Conservation (phyloP, 2,888 invertebrate genomes). For the Nebria salina region DNA sequence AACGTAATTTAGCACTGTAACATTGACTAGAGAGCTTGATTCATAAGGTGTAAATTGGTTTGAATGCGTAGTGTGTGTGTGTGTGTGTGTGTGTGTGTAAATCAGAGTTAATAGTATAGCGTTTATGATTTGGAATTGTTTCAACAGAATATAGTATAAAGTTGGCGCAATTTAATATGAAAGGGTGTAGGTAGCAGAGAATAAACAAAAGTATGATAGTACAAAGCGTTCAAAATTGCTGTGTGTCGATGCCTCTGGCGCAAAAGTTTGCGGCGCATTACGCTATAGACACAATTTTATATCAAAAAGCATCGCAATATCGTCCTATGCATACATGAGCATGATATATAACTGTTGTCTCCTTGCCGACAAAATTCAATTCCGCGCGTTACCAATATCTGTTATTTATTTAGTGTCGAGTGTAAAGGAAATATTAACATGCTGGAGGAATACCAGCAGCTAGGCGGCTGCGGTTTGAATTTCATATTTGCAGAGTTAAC, state of each 20-base stretch:
- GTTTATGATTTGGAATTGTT: too few species aligned
- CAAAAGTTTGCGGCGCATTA: background rate
- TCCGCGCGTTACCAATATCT: constrained; percentile 50
- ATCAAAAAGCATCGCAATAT: constrained; percentile 50
- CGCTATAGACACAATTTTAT: constrained; percentile 47
- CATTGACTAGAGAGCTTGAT: too few species aligned
- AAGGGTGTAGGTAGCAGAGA: background rate
- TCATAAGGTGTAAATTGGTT: too few species aligned
- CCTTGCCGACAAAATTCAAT: constrained; percentile 50
- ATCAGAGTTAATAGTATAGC: too few species aligned
- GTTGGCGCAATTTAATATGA: constrained; percentile 8
- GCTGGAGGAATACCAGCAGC: constrained; percentile 56
- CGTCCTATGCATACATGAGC: constrained; percentile 10
- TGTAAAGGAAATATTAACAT: constrained; percentile 57
- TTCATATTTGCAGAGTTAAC: constrained; percentile 61
- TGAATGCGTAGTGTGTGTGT: too few species aligned
- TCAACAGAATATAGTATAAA: background rate
- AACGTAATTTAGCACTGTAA: too few species aligned
- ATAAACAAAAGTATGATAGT: constrained; percentile 14
- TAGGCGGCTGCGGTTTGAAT: constrained; percentile 57
- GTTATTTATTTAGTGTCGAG: constrained; percentile 52
- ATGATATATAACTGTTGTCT: background rate
- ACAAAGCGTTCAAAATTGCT: constrained; percentile 9
- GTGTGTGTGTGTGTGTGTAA: too few species aligned
- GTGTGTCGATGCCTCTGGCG: constrained; percentile 2